Evolutionary conservation across 2,888 invertebrate genomes (phyloP), one percentile per base, ranked within the genome.

Genomic region (Pristionchus mayeri): DNA sequence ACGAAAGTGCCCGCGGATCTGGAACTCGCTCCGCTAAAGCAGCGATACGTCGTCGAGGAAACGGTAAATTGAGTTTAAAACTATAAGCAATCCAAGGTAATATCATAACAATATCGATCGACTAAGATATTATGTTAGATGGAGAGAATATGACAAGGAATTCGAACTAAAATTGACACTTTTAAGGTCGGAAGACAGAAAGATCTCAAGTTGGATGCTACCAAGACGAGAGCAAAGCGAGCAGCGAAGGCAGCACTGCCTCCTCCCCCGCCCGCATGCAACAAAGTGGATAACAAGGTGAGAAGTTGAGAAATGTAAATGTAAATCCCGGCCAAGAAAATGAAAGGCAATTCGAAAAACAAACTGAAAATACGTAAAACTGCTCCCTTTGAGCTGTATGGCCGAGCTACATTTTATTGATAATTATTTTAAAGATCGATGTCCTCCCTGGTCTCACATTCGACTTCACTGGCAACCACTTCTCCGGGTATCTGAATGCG

Each of bases 401-500:
- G n/a, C n/a, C n/a, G n/a, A n/a, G n/a, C n/a, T n/a, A 44, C 44
- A 44, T 44, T 44, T 44, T 44, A 13, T 44, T 44, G 44, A 44
- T 44, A 9, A n/a, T 44, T 44, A 44, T 44, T 44, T 21, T 67
- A 7, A 2, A 75, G 75, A 93, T 93, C 89, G 87, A 63, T 50
- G 84, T 86, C n/a, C 88, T 91, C 37, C 91, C 91, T 48, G 91
- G 91, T 50, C 82, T 91, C 16, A 92, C 91, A 4, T 91, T 86
- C 85, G 86, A 85, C 37, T 87, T 86, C 21, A 89, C 86, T 63
- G 94, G 93, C 92, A 92, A 93, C 79, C 94, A 94, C 50, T 94
- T 93, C 87, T 94, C 94, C 21, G 94, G 94, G 24, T 94, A 91
- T 81, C 85, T 91, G 9, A 86, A 87, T 16, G 90, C 89, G 3